Base-by-base conservation (phyloP, 1,140 invertebrate species). In the Heliconius nattereri region DNA sequence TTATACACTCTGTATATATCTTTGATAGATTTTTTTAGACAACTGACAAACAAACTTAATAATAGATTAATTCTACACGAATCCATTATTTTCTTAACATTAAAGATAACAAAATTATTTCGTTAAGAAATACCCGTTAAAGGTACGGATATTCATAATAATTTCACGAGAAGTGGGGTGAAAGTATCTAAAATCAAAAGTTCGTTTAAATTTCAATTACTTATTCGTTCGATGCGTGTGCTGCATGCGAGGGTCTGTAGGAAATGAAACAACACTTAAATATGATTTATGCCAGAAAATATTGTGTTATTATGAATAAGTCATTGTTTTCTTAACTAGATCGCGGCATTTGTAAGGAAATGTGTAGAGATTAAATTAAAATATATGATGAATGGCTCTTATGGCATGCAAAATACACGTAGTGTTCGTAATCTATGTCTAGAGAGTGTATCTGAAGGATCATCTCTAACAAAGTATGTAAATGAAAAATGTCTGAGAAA, bases 261-360 rank as follows among this genome's bases (percentile, higher is more conserved):
- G 93, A 94, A 94, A 94, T 94, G 93, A 93, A 94, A 94, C 90
- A 92, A 91, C 88, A 92, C 92, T 93, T 94, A 92, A 91, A 91
- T 82, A 76, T 93, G 93, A 94, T 94, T 94, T 94, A 94, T 90
- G 85, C 75, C 80, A 78, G 86, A 91, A 92, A 93, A 93, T 91
- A 90, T 87, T 89, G 90, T 91, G 92, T 85, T 90, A 90, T 90
- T 91, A 89, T 87, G 87, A 89, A 92, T 90, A 88, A 91, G 86
- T 90, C 87, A 88, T 90, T 92, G 90, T 93, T 92, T 94, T 93
- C 89, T 90, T 89, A 81, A 87, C 84, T 86, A 89, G 88, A 88
- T 89, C 87, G 85, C 83, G 86, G 79, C 83, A 76, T 87, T 87
- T 87, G 87, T 88, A 87, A 81, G 87, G 81, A 89, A 89, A 84